phyloP scores from a whole-genome alignment of 2,797 vertebrate genomes.

The Leptoclinus maculatus region DNA sequence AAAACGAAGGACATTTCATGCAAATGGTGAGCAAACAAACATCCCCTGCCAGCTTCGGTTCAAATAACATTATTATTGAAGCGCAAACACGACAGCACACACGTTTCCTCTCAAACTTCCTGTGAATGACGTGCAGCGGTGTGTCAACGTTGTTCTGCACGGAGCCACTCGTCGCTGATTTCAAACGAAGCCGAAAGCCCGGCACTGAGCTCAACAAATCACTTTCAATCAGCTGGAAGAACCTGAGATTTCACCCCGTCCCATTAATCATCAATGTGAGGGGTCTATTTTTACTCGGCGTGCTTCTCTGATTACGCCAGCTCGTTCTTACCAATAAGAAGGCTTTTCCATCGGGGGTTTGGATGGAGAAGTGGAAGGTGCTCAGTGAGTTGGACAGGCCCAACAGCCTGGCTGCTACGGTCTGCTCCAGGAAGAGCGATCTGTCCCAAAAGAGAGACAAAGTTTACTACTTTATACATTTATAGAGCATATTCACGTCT shows the following conservation, averaged over 20 bases:
- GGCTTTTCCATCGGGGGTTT: conserved; percentile 87
- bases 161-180: conserved; percentile 41
- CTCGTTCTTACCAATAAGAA: conserved; percentile 90
- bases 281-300: conserved; percentile 34
- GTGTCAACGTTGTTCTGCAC: neutral
- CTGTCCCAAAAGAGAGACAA: conserved; percentile 74
- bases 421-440: conserved; percentile 87
- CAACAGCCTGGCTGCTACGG: conserved; percentile 86
- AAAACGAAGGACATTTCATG: conserved; percentile 6
- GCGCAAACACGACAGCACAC: neutral
- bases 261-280: conserved; percentile 10
- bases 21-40: neutral
- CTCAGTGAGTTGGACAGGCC: conserved; percentile 88
- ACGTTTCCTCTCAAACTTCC: neutral
- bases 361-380: conserved; percentile 91
- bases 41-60: neutral
- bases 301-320: conserved; percentile 22
- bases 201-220: conserved; percentile 22
- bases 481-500: neutral
- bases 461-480: conserved; percentile 35
- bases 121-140: neutral
- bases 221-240: conserved; percentile 36
- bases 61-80: neutral
- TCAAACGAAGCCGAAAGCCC: conserved; percentile 9
- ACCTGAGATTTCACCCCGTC: neutral